A percentile compares a stretch with the other conserved stretches of the same genome.
Conservation (phyloP, 2,797 vertebrate species). For the Melanotaenia boesemani region DNA sequence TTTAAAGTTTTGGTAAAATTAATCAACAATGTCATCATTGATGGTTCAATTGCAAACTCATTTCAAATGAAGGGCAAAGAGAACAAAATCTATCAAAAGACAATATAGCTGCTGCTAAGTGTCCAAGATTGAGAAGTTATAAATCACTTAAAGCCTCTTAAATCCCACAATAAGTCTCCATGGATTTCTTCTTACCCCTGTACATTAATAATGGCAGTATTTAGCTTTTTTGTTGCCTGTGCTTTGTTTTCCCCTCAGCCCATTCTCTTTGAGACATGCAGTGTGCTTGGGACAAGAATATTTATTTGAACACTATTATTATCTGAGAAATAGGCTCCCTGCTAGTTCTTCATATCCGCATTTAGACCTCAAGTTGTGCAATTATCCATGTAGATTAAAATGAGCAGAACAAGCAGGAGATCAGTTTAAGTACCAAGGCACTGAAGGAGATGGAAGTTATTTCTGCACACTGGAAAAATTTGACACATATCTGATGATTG, state of each 20-base stretch:
- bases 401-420: slow-evolving; percentile 25
- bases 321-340: slow-evolving; percentile 43
- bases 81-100: not conserved
- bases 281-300: slow-evolving; percentile 20
- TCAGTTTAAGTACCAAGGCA: slow-evolving; percentile 15
- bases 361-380: slow-evolving; percentile 57
- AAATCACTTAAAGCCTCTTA: slow-evolving; percentile 7
- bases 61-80: not conserved
- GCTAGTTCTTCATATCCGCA: slow-evolving; percentile 31
- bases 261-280: not conserved
- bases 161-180: not conserved
- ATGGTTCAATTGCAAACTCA: too few relatives aligned
- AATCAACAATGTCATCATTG: too few relatives aligned
- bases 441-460: slow-evolving; percentile 19
- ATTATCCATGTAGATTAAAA: slow-evolving; percentile 60
- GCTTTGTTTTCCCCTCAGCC: not conserved
- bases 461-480: slow-evolving; percentile 32
- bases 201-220: slow-evolving; percentile 2
- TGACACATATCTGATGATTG: slow-evolving; percentile 15
- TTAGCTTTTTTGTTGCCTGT: slow-evolving; percentile 15
- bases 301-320: slow-evolving; percentile 42
- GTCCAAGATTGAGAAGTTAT: not conserved
- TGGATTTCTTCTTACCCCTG: not conserved
- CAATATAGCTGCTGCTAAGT: too few relatives aligned
- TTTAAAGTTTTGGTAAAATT: too few relatives aligned